phyloP scores from a whole-genome alignment of 2,888 invertebrate genomes.

The Xestia xanthographa region DNA sequence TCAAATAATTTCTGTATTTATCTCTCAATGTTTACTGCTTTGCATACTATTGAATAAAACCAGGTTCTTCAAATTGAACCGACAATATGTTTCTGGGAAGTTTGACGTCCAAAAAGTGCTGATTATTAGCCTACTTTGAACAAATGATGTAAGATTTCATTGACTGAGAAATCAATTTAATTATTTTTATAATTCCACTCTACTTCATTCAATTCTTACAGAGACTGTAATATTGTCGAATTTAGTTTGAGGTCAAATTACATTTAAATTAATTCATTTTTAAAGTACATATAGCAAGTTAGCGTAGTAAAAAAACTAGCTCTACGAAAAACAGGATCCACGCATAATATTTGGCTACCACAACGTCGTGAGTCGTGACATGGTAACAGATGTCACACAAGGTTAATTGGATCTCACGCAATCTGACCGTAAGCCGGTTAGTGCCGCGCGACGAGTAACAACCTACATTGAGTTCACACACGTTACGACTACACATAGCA shows the following conservation, averaged over 20 bases:
- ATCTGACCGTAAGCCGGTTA: conserved; percentile 49
- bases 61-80: neutral
- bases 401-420: conserved; percentile 51
- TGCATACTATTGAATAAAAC: neutral
- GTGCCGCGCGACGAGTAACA: neutral
- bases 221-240: neutral
- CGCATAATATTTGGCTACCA: conserved; percentile 9
- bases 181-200: neutral
- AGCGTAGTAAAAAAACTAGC: no score
- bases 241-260: neutral
- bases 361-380: neutral
- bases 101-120: neutral
- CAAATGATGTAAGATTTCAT: neutral
- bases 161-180: neutral
- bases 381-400: conserved; percentile 39
- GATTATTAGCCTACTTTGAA: neutral
- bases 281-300: neutral
- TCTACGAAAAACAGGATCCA: neutral
- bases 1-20: neutral
- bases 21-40: neutral
- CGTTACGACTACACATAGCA: neutral
- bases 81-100: neutral
- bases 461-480: conserved; percentile 13
- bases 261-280: neutral
- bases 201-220: neutral